Evolutionary conservation across 2,888 invertebrate species (phyloP), one percentile per base, ranked within the genome.

Genomic region (Epicampocera succincta): DNA sequence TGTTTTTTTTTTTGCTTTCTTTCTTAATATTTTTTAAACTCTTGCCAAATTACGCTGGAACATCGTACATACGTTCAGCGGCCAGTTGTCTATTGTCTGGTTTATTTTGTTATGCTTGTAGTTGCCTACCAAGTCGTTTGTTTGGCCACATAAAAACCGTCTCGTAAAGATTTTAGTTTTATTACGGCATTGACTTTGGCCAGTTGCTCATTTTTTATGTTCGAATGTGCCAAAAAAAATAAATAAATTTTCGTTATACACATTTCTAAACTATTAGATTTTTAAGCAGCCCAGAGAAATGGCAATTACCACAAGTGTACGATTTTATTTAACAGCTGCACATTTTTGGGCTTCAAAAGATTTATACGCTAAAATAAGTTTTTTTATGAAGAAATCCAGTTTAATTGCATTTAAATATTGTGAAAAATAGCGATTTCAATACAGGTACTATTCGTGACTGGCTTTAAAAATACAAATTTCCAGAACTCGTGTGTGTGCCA

Each of bases 141-240:
- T 74, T 40, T 65, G 46, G 74, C 21, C 58, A 33, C 19, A 56
- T 48, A 42, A 66, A 60, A 48, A 29, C 44, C 12, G 46, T 56
- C 46, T 50, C 69, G 19, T 80, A 65, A 80, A 76, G 71, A 66
- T 44, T 61, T 33, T 42, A 61, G 48, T 76, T 76, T 80, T 76
- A 80, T 76, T 80, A 56, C 72, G 75, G 46, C 80, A 76, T 76
- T 80, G 80, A 80, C 80, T 80, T 80, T 72, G 74, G 25, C 56
- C 19, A 29, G 17, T 65, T 50, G 48, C 29, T 17, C 40, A 15
- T 40, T 60, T 40, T 25, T 50, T 40, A 40, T 40, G 13, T 29
- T 5, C 33, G 46, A 48, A 56, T 66, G 74, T 74, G 74, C 74
- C 74, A 74, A 74, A 66, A 74, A 74, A 42, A 33, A 33, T n/a